Evolutionary conservation across 2,797 vertebrate genomes (phyloP).

Genomic region (Vireo griseus): DNA sequence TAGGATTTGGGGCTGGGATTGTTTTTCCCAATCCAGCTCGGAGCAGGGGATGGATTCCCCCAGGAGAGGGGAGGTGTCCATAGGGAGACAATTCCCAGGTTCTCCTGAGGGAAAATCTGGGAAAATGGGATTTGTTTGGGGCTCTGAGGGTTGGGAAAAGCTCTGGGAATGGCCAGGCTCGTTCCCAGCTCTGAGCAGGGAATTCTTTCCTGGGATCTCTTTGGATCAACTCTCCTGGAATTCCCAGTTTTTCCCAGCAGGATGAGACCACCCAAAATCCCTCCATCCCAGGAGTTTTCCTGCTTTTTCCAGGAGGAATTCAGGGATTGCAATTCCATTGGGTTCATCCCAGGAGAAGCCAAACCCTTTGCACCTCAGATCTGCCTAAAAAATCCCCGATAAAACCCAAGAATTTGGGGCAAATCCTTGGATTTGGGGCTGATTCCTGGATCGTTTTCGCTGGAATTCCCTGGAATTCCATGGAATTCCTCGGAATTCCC

Average conservation of each 20-base stretch:
- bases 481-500: not conserved
- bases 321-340: rapidly evolving
- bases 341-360: not conserved
- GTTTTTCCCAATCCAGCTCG: too few relatives aligned
- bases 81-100: conserved; percentile 93
- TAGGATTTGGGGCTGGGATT: too few relatives aligned
- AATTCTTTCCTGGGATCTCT: too few relatives aligned
- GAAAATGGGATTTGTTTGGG: too few relatives aligned
- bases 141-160: too few relatives aligned
- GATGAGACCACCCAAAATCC: rapidly evolving
- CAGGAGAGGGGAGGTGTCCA: conserved; percentile 81
- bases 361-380: not conserved
- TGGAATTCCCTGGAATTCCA: too few relatives aligned
- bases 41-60: too few relatives aligned
- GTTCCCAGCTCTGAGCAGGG: too few relatives aligned
- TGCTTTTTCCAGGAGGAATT: not conserved
- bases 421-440: not conserved
- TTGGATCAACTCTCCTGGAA: too few relatives aligned
- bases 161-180: too few relatives aligned
- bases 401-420: not conserved
- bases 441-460: not conserved
- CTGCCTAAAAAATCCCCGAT: not conserved
- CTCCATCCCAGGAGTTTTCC: not conserved
- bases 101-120: conserved; percentile 70
- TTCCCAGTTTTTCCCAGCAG: not conserved